A percentile compares a stretch with the other conserved stretches of the same genome.
Conservation (phyloP, 2,888 invertebrate genomes). For the Pristionchus arcanus region DNA sequence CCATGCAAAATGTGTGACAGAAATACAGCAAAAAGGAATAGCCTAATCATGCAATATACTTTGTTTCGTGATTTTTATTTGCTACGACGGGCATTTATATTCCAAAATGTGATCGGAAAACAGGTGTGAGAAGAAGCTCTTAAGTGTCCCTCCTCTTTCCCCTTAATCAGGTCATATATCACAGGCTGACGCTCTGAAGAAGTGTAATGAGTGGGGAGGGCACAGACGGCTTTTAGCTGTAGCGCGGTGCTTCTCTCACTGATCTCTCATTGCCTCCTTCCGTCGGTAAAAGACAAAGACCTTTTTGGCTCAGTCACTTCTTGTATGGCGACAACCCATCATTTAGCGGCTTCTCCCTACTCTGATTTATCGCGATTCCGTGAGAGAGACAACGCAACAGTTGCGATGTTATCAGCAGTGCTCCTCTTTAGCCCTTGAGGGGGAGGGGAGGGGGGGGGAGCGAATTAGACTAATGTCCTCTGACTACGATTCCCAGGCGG, state of each 20-base stretch:
- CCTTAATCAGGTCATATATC: slow-evolving; percentile 44
- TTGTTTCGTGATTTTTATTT: background rate
- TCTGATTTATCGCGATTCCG: slow-evolving; percentile 20
- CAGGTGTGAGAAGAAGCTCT: slow-evolving; percentile 37
- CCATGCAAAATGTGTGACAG: slow-evolving; percentile 43
- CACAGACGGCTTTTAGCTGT: slow-evolving; percentile 21
- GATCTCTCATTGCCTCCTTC: background rate
- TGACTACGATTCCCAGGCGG: background rate
- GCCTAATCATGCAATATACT: background rate
- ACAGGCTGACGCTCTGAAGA: background rate
- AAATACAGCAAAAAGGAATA: background rate
- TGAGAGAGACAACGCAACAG: slow-evolving; percentile 41
- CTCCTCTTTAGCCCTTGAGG: slow-evolving; percentile 13
- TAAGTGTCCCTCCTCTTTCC: background rate
- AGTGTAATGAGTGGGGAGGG: slow-evolving; percentile 10
- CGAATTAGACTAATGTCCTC: slow-evolving; percentile 46
- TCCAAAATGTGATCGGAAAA: background rate
- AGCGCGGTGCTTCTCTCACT: slow-evolving; percentile 22
- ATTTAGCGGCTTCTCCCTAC: slow-evolving; percentile 36
- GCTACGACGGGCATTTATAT: background rate
- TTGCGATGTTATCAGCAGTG: slow-evolving; percentile 44
- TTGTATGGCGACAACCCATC: slow-evolving; percentile 38
- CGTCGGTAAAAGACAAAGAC: slow-evolving; percentile 43
- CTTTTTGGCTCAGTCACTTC: slow-evolving; percentile 35
- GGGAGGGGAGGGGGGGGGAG: background rate